These are phyloP conservation scores for Telmatherina bonti DNA, from an alignment of 2,797 vertebrate species.

Conservation along the genomic window DNA sequence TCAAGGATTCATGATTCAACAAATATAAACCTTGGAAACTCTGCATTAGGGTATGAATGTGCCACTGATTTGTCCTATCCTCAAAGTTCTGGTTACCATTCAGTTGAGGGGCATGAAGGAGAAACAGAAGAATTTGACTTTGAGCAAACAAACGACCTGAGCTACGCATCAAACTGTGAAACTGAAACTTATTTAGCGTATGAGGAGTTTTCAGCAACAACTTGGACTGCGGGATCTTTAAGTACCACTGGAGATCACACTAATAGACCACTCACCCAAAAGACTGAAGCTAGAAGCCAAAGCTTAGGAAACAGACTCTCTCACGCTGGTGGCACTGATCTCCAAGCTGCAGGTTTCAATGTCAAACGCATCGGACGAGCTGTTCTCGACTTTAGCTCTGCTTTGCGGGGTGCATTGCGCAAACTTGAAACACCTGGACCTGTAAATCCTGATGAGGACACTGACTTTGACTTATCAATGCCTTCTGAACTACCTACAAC, in stretches of 20 bases:
- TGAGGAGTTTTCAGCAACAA: conserved; percentile 47
- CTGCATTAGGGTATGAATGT: conserved; percentile 52
- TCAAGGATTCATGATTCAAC: conserved; percentile 41
- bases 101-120: conserved; percentile 54
- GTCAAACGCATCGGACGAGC: conserved; percentile 90
- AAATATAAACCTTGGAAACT: conserved; percentile 37
- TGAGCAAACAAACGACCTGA: conserved; percentile 48
- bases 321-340: conserved; percentile 75
- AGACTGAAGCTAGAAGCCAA: conserved; percentile 26
- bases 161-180: conserved; percentile 45
- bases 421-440: conserved; percentile 87
- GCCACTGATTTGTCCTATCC: conserved; percentile 57
- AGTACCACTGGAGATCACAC: conserved; percentile 24
- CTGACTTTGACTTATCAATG: conserved; percentile 70
- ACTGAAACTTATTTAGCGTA: conserved; percentile 39
- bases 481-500: conserved; percentile 68
- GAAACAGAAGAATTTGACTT: conserved; percentile 51
- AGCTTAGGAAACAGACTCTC: conserved; percentile 60
- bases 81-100: conserved; percentile 74
- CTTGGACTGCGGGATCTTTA: conserved; percentile 51
- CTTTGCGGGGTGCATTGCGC: conserved; percentile 89
- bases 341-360: conserved; percentile 85
- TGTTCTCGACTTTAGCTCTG: conserved; percentile 89
- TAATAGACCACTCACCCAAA: conserved; percentile 27
- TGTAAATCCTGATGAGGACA: conserved; percentile 82